Conservation (phyloP, 2,797 vertebrate species). For the Amphiprion clarkii region DNA sequence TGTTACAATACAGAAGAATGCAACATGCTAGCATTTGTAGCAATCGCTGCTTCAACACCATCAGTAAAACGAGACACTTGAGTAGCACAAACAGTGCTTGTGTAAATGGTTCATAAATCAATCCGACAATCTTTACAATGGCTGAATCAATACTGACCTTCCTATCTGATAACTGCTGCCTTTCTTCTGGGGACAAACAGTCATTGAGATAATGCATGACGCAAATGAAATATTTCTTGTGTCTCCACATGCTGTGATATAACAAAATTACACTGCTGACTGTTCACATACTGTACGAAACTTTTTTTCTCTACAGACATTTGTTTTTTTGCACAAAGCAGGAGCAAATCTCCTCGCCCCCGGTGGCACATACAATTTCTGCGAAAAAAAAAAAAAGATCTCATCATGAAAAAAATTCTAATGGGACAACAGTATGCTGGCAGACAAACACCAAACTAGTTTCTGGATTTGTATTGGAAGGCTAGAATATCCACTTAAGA, state of each 20-base stretch:
- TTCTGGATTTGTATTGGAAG: conserved; percentile 26
- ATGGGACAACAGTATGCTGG: conserved; percentile 21
- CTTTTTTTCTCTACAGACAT: conserved; percentile 4
- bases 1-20: conserved; percentile 30
- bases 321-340: conserved; percentile 19
- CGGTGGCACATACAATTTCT: conserved; percentile 43
- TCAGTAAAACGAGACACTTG: conserved; percentile 32
- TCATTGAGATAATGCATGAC: conserved; percentile 53
- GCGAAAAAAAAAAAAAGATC: conserved; percentile 41
- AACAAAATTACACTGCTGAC: conserved; percentile 9
- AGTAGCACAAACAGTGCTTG: conserved; percentile 43
- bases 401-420: conserved; percentile 44
- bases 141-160: conserved; percentile 54
- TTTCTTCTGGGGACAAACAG: conserved; percentile 50
- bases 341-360: conserved; percentile 47
- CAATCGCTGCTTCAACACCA: conserved; percentile 24
- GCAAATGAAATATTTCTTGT: conserved; percentile 49
- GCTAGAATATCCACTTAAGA: conserved; percentile 48
- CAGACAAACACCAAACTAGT: conserved; percentile 34
- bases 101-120: conserved; percentile 64
- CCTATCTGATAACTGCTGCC: conserved; percentile 48
- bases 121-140: conserved; percentile 36
- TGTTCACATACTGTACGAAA: conserved; percentile 6
- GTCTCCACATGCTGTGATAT: background rate
- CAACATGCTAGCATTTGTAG: conserved; percentile 28